phyloP scores from a whole-genome alignment of 2,888 invertebrate species.

The Zaprionus bogoriensis region DNA sequence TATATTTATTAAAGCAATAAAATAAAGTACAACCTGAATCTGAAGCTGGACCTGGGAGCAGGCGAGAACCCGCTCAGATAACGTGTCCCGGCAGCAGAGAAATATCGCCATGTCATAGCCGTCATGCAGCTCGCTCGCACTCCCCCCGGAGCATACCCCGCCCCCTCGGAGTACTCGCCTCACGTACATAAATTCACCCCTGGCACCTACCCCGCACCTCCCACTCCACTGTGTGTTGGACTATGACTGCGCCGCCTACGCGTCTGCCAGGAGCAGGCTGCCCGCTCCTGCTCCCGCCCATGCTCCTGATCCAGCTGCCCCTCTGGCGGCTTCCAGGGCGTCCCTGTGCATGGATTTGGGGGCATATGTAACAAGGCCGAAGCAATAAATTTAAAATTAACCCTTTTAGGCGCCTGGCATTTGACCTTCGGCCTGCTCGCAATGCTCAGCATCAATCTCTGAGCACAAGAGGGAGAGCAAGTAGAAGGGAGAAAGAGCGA shows the following conservation, averaged over 20 bases:
- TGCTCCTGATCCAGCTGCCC: neutral
- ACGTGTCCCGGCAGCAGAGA: conserved; percentile 57
- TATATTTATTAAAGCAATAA: conserved; percentile 75
- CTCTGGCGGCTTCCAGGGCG: conserved; percentile 1
- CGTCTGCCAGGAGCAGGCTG: neutral
- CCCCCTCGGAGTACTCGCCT: conserved; percentile 21
- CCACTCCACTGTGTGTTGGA: conserved; percentile 19
- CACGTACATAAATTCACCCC: conserved; percentile 60
- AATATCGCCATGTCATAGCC: conserved; percentile 71
- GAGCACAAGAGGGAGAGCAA: neutral
- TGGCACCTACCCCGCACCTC: neutral
- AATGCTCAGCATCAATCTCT: conserved; percentile 34
- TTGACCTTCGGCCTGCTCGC: conserved; percentile 54
- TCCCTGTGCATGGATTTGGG: conserved; percentile 52
- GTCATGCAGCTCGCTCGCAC: conserved; percentile 55
- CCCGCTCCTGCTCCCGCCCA: neutral
- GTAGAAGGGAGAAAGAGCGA: neutral
- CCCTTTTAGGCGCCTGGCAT: conserved; percentile 71
- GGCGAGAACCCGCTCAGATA: conserved; percentile 38
- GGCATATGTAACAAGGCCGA: conserved; percentile 54
- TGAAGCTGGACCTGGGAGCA: conserved; percentile 29
- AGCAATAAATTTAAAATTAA: conserved; percentile 79
- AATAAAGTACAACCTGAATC: conserved; percentile 66
- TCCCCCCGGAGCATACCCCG: neutral
- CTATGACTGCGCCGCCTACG: conserved; percentile 48